These are phyloP conservation scores for Papilio dardanus DNA, from an alignment of 1,140 invertebrate genomes.

Conservation along the genomic window DNA sequence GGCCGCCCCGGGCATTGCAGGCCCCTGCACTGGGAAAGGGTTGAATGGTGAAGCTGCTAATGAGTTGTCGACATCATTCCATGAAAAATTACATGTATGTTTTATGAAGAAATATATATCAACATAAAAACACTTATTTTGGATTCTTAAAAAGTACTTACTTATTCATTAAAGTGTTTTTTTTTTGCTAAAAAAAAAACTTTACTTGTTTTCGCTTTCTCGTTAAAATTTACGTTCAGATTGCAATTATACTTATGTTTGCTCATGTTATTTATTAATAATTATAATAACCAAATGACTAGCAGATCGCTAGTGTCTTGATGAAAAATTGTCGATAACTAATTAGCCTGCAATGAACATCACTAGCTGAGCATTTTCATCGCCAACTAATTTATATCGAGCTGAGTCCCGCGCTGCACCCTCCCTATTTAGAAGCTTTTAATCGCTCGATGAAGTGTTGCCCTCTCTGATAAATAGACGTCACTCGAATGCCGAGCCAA, in stretches of 20 bases:
- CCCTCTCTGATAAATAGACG: constrained; percentile 70
- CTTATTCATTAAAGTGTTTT: no score
- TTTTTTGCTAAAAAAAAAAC: no score
- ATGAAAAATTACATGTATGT: background rate
- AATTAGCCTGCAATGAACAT: constrained; percentile 43
- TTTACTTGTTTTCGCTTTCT: no score
- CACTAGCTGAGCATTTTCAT: constrained; percentile 62
- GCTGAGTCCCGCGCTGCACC: constrained; percentile 55
- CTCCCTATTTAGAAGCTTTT: constrained; percentile 76
- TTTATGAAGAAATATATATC: background rate
- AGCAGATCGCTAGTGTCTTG: no score
- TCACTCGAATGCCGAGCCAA: constrained; percentile 48
- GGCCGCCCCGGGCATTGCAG: constrained; percentile 70
- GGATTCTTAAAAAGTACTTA: no score
- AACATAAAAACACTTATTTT: background rate
- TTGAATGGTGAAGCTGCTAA: constrained; percentile 59
- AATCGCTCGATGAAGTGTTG: constrained; percentile 76
- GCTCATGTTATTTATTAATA: no score
- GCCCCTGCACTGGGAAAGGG: constrained; percentile 61
- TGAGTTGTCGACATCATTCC: constrained; percentile 39
- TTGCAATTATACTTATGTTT: no score
- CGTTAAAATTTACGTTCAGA: no score
- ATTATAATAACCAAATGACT: no score
- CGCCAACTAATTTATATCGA: constrained; percentile 75
- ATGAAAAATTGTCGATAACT: constrained; percentile 44